Base-by-base conservation (phyloP, 2,888 invertebrate species). In the Frankliniella intonsa region DNA sequence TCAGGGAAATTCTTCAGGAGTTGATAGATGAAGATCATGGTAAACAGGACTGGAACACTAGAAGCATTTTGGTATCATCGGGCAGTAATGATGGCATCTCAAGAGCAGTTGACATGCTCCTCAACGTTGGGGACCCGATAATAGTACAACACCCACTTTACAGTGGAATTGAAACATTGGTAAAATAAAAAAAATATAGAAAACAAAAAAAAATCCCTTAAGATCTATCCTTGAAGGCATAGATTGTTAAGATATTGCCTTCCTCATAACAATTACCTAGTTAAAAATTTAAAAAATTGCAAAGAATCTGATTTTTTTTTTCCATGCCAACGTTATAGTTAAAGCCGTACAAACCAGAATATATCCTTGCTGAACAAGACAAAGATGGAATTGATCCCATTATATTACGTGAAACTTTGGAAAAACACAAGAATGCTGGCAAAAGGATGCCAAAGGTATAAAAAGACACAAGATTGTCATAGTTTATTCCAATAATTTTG, bases 31-130 rank as follows among this genome's bases (percentile, higher is more conserved):
- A 89, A 81, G 87, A 91, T 17, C 95, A 95, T 86, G 89, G 90
- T 0, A 93, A 94, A 0, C 94, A 94, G 0, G 87, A 90, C 9
- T 90, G 91, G 90, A 88, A 90, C 1, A 80, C 80, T 5, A 83
- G 83, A 12, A 87, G 87, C 17, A 86, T 94, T 0, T 87, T 94
- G 65, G 89, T 95, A 50, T 94, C 94, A 8, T 91, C 92, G 84
- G 95, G 95, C 3, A 92, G 93, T 49, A 95, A 94, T 87, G 94
- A 95, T 86, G 95, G 93, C 10, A 90, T 95, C 83, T 92, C 93
- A 88, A 93, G 93, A 87, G 90, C 92, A 80, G 89, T 94, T 76
- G 94, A 95, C 85, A 90, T 94, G 88, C 88, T 93, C 82, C 86
- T 95, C n/a, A 90, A 91, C 80, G 90, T 90, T 0, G 93, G 93